Conservation (phyloP, 1,140 invertebrate genomes). For the Tetramorium parvispinum region DNA sequence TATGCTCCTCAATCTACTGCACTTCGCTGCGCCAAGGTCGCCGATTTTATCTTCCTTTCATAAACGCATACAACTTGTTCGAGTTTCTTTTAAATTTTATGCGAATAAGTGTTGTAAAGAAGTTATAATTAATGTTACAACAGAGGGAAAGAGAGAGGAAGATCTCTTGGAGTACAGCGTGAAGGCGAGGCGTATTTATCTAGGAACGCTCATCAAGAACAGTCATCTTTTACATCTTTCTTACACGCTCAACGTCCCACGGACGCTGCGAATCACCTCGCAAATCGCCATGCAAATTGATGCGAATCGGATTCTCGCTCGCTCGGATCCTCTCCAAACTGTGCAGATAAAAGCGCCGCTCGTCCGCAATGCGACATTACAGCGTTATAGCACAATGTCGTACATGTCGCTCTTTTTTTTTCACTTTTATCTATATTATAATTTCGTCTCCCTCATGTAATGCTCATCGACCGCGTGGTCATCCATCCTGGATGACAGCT, state of each 20-base stretch:
- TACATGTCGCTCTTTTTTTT: background rate
- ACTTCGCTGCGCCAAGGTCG: background rate
- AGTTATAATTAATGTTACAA: background rate
- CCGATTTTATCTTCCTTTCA: conserved; percentile 24
- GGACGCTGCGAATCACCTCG: background rate
- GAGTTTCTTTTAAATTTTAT: background rate
- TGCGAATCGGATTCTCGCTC: background rate
- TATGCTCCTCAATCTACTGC: background rate
- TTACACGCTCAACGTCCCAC: background rate
- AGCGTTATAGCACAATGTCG: background rate
- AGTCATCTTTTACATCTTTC: background rate
- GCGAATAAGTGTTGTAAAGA: background rate
- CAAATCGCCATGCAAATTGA: background rate
- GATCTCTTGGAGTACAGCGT: background rate
- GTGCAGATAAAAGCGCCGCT: background rate
- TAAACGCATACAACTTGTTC: background rate
- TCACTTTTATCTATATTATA: conserved; percentile 30
- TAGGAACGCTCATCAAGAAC: background rate
- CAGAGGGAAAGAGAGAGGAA: background rate
- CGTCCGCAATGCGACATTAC: conserved; percentile 49
- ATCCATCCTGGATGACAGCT: conserved; percentile 53
- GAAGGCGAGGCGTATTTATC: background rate
- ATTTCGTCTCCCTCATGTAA: conserved; percentile 31
- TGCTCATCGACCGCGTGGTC: conserved; percentile 49
- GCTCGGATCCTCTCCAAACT: background rate